A percentile compares a stretch with the other conserved stretches of the same genome.
Conservation (phyloP, 2,888 invertebrate genomes). For the Drosophila antonietae region DNA sequence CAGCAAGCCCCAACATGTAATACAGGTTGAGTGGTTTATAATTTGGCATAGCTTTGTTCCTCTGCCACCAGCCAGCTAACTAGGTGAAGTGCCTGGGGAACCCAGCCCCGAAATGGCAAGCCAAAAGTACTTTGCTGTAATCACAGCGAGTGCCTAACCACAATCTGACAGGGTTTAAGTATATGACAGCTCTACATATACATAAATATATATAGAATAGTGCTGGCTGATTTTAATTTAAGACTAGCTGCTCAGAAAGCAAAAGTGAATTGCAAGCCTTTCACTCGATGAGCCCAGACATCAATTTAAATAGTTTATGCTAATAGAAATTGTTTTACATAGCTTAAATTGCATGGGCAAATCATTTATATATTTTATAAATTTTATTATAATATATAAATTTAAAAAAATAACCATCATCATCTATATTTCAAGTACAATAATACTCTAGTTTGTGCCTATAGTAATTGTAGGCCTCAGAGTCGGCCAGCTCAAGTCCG, state of each 20-base stretch:
- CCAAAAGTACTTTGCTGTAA: not conserved
- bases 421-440: not conserved
- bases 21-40: slow-evolving; percentile 54
- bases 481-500: not conserved
- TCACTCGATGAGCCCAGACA: not conserved
- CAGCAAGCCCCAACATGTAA: slow-evolving; percentile 36
- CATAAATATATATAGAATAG: not conserved
- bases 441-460: not conserved
- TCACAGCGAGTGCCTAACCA: slow-evolving; percentile 1
- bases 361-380: too few relatives aligned
- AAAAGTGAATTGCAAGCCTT: not conserved
- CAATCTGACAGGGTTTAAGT: not conserved
- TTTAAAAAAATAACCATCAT: not conserved
- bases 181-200: not conserved
- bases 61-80: slow-evolving; percentile 33
- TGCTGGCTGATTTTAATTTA: not conserved
- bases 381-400: not conserved
- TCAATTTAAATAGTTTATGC: not conserved
- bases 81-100: slow-evolving; percentile 45
- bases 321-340: too few relatives aligned
- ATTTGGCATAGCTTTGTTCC: slow-evolving; percentile 47
- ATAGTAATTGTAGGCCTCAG: not conserved
- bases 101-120: not conserved
- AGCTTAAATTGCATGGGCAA: too few relatives aligned
- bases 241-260: not conserved